phyloP scores from a whole-genome alignment of 2,888 invertebrate species.

The Elegia similella region DNA sequence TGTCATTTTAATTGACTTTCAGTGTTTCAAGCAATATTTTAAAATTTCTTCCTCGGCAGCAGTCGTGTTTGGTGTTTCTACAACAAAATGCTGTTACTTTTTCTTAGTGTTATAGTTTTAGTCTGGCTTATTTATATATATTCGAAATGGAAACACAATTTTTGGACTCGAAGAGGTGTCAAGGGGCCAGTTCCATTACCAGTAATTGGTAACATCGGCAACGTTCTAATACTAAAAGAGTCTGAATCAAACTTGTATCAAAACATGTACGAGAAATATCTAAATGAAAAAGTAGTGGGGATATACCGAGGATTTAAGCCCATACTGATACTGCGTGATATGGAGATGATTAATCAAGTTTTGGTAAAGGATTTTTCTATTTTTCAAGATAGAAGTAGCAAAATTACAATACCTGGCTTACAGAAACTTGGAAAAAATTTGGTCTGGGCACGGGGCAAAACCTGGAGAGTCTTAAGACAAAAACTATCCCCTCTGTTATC shows the following conservation, averaged over 20 bases:
- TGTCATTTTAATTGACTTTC: too few species aligned
- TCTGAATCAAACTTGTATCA: background rate
- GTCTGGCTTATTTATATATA: slow-evolving; percentile 17
- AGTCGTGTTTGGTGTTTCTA: too few species aligned
- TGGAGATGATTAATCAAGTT: slow-evolving; percentile 37
- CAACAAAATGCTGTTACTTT: background rate
- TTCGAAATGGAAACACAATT: slow-evolving; percentile 26
- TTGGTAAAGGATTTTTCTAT: slow-evolving; percentile 37
- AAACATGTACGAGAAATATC: background rate
- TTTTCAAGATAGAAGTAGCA: slow-evolving; percentile 38
- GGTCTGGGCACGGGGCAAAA: slow-evolving; percentile 41
- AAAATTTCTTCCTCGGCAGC: too few species aligned
- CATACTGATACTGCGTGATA: slow-evolving; percentile 37
- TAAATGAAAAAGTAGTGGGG: slow-evolving; percentile 37
- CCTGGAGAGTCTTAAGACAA: slow-evolving; percentile 44
- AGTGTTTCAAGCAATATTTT: too few species aligned
- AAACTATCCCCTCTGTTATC: slow-evolving; percentile 45
- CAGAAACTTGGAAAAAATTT: slow-evolving; percentile 36
- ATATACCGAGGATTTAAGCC: slow-evolving; percentile 36
- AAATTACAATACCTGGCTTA: slow-evolving; percentile 20
- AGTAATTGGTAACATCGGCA: slow-evolving; percentile 31
- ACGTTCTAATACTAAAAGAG: slow-evolving; percentile 22
- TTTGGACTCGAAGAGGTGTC: slow-evolving; percentile 31
- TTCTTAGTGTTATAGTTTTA: slow-evolving; percentile 11
- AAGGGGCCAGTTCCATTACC: slow-evolving; percentile 29